Conservation (phyloP, 2,113 vertebrate species). For the Poecile atricapillus region DNA sequence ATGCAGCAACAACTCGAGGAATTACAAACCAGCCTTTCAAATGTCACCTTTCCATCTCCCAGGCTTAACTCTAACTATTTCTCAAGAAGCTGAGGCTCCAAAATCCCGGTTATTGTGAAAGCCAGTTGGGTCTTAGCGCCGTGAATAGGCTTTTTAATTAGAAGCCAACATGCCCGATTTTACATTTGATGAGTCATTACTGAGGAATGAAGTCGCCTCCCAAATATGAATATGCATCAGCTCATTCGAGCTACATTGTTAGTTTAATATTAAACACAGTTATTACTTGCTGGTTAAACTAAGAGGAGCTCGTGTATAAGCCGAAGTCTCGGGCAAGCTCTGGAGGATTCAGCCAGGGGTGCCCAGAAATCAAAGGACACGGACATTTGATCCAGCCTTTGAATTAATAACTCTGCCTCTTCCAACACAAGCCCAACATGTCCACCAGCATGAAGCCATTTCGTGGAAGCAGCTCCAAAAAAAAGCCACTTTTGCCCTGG, state of each 20-base stretch:
- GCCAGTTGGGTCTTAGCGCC: neutral
- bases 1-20: neutral
- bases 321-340: neutral
- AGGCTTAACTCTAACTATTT: neutral
- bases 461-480: neutral
- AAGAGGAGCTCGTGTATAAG: neutral
- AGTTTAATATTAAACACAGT: slow-evolving; percentile 47
- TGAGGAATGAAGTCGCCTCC: slow-evolving; percentile 65
- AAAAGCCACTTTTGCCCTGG: neutral
- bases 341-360: neutral
- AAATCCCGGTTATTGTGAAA: slow-evolving; percentile 13
- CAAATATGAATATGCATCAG: slow-evolving; percentile 65
- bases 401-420: neutral
- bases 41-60: neutral
- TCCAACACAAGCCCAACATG: neutral
- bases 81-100: neutral
- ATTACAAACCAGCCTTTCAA: neutral
- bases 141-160: slow-evolving; percentile 43
- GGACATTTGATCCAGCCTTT: neutral
- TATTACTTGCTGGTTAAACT: slow-evolving; percentile 26
- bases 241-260: slow-evolving; percentile 16
- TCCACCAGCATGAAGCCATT: neutral
- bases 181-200: slow-evolving; percentile 67
- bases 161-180: slow-evolving; percentile 54
- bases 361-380: neutral